Percentiles rank a stretch among this genome's conserved stretches.
These are phyloP conservation scores for Carduelis carduelis DNA, from an alignment of 2,797 vertebrate species.

Conservation along the genomic window DNA sequence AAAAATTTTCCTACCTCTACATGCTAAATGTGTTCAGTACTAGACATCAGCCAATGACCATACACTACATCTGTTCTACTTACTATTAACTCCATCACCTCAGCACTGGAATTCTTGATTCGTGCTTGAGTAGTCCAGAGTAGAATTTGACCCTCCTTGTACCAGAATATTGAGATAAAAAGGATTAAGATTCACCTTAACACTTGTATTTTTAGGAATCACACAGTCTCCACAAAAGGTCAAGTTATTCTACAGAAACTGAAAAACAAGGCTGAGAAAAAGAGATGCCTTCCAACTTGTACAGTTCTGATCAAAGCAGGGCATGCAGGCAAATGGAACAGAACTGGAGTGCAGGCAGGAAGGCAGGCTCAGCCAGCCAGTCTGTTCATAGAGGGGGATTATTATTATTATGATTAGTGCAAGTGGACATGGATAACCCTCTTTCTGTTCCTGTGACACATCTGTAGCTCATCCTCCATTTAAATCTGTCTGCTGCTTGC, in stretches of 20 bases:
- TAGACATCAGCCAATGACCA: background rate
- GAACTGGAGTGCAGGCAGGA: background rate
- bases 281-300: background rate
- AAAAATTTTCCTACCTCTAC: background rate
- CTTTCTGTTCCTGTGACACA: conserved; percentile 36
- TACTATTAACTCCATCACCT: background rate
- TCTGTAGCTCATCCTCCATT: conserved; percentile 38
- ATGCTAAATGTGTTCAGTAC: background rate
- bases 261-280: background rate
- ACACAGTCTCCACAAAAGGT: background rate
- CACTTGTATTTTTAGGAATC: background rate
- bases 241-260: background rate
- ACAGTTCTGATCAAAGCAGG: background rate
- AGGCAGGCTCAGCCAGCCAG: background rate
- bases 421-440: conserved; percentile 50
- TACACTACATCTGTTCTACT: background rate
- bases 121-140: background rate
- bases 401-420: conserved; percentile 36
- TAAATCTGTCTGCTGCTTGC: conserved; percentile 44
- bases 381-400: conserved; percentile 30
- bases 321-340: background rate
- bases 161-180: background rate
- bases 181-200: background rate
- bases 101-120: background rate
- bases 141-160: background rate